Evolutionary conservation across 2,113 vertebrate species (phyloP).

Genomic region (Hippoglossus stenolepis): DNA sequence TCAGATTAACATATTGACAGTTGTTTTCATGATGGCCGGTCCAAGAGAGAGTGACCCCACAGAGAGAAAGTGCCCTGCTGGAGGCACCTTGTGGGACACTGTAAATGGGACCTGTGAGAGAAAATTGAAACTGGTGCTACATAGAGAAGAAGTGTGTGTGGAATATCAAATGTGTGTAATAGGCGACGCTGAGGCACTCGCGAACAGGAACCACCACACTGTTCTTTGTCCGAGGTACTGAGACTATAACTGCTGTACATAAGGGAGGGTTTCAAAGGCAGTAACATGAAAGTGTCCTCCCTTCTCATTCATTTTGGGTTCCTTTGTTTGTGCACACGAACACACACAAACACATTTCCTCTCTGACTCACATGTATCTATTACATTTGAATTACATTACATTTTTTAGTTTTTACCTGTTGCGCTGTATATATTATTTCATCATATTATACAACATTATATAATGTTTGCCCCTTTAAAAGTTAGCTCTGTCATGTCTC

Average conservation of each 20-base stretch:
- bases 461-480: too few relatives aligned
- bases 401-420: neutral
- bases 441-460: neutral
- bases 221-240: slow-evolving; percentile 25
- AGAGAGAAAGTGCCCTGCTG: slow-evolving; percentile 77
- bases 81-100: slow-evolving; percentile 76
- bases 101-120: slow-evolving; percentile 80
- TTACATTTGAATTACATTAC: too few relatives aligned
- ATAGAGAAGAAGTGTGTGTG: slow-evolving; percentile 65
- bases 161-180: slow-evolving; percentile 79
- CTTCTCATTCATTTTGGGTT: neutral
- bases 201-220: slow-evolving; percentile 48
- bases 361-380: neutral
- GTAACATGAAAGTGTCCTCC: neutral
- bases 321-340: neutral
- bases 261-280: slow-evolving; percentile 3
- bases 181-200: slow-evolving; percentile 49
- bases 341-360: neutral
- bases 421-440: too few relatives aligned
- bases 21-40: slow-evolving; percentile 71
- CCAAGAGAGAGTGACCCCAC: slow-evolving; percentile 76
- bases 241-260: slow-evolving; percentile 6
- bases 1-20: slow-evolving; percentile 84
- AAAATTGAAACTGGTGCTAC: slow-evolving; percentile 78
- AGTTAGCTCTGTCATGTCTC: too few relatives aligned